These are phyloP conservation scores for Oenanthe oenanthe DNA, from an alignment of 2,113 vertebrate species.

Conservation along the genomic window DNA sequence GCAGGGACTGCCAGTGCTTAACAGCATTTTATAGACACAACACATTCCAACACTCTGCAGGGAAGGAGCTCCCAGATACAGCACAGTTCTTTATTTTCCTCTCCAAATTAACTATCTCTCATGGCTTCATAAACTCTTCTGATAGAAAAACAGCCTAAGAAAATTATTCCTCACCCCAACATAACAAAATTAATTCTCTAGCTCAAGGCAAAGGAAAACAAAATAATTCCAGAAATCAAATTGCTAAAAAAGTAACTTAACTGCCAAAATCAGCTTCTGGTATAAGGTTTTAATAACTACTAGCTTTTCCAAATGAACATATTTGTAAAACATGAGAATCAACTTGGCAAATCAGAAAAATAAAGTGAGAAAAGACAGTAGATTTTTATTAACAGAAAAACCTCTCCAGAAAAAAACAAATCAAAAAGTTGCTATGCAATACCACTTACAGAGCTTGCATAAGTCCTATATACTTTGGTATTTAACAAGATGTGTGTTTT, in stretches of 20 bases:
- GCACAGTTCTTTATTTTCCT: not conserved
- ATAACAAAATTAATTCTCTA: not conserved
- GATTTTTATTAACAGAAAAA: not conserved
- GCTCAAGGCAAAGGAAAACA: not conserved
- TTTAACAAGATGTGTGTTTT: not conserved
- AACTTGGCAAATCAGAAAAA: not conserved
- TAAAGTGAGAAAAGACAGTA: not conserved
- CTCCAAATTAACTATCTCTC: not conserved
- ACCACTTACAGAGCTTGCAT: not conserved
- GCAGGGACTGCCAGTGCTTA: not conserved
- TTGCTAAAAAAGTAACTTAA: not conserved
- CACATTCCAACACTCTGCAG: not conserved
- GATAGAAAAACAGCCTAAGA: not conserved
- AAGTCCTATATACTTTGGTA: not conserved
- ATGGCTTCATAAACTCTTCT: not conserved
- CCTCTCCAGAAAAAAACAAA: not conserved
- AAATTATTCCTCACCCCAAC: not conserved
- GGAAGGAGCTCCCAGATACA: not conserved
- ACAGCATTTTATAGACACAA: not conserved
- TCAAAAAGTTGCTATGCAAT: not conserved
- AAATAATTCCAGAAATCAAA: not conserved
- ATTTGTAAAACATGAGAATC: not conserved
- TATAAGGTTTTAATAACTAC: constrained; percentile 5
- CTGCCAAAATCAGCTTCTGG: not conserved
- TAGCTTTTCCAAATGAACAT: constrained; percentile 25